Base-by-base conservation (phyloP, 2,113 vertebrate species). In the Naja naja region DNA sequence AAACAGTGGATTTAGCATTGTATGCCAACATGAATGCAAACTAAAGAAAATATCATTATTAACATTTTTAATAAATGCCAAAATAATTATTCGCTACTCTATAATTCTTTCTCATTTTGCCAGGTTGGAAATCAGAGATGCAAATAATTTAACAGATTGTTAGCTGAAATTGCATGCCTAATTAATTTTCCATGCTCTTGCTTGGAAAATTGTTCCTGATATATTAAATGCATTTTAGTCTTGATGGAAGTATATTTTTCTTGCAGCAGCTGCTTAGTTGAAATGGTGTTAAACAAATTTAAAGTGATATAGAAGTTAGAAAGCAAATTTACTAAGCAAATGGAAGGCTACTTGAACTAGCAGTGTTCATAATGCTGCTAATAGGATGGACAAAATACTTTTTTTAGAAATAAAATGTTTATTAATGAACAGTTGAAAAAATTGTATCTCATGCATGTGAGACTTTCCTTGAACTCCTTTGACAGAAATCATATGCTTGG, bases 81-180 rank as follows among this genome's bases (percentile, higher is more conserved):
- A 90, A 69, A 69, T 12, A 86, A 56, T 90, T 1, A 94, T 95
- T 94, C 1, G 0, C 25, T 74, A 23, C 85, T 74, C 90, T 93
- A 58, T 43, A 88, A 94, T 43, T 34, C 0, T 43, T 91, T 95
- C 94, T 86, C 45, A 90, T 0, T 89, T 94, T 53, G 1, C 58
- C 49, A 3, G 92, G 89, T 52, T 94, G 55, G 93, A 95, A 94
- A 94, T 64, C 2, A 90, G 64, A 55, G 90, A 89, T 91, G 90
- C 12, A 91, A 91, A 89, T 90, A 1, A 92, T 92, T 74, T 91
- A 92, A 88, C 85, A 2, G 0, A 54, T 54, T 92, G 9, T 93
- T 95, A 92, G 94, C 91, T 88, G 14, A 89, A 94, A 88, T 12
- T 93, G 20, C 94, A 47, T 87, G 64, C 91, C 88, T 93, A 92